phyloP scores from a whole-genome alignment of 2,113 vertebrate species.

The Eclectus roratus region DNA sequence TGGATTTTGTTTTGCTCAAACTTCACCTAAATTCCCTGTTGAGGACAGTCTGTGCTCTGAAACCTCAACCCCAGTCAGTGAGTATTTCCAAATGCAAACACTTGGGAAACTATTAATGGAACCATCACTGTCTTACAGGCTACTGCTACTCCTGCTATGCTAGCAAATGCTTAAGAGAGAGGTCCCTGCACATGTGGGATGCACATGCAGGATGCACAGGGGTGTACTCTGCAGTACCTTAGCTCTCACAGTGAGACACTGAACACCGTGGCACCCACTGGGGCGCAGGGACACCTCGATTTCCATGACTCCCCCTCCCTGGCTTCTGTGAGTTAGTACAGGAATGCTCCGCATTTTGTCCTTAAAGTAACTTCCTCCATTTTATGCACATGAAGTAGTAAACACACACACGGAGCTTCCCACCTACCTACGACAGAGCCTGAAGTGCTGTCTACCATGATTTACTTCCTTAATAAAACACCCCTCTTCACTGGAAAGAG shows the following conservation, averaged over 20 bases:
- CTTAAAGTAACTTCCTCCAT: background rate
- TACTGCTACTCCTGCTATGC: rapidly evolving
- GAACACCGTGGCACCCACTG: background rate
- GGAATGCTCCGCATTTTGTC: rapidly evolving
- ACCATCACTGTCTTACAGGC: rapidly evolving
- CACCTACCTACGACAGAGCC: background rate
- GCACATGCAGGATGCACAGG: background rate
- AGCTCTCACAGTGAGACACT: rapidly evolving
- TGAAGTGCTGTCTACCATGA: background rate
- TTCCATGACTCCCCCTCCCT: background rate
- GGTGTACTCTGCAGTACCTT: background rate
- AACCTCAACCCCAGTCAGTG: background rate
- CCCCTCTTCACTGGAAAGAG: background rate
- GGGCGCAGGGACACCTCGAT: background rate
- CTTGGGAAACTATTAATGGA: background rate
- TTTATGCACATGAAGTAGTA: background rate
- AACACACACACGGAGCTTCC: background rate
- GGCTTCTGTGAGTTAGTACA: background rate
- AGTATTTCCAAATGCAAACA: background rate
- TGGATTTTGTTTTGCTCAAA: background rate
- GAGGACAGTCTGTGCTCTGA: background rate
- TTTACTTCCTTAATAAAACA: slow-evolving; percentile 51
- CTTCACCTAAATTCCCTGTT: background rate
- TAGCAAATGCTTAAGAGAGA: background rate
- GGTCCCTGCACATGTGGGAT: rapidly evolving